Evolutionary conservation across 2,797 vertebrate genomes (phyloP).

Genomic region (Atherinosoma microstoma): DNA sequence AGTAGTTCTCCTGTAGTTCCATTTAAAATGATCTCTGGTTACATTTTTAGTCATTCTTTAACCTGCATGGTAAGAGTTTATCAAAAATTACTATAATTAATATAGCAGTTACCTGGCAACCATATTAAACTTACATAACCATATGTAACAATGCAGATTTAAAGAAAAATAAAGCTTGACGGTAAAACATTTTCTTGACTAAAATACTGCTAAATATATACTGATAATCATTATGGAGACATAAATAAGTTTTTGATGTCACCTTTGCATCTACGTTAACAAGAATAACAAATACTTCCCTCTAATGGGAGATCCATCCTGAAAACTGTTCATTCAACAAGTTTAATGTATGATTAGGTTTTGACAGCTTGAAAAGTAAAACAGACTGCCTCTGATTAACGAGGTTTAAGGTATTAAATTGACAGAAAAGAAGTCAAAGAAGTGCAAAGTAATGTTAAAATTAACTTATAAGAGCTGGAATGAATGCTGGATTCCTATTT

Average conservation of each 20-base stretch:
- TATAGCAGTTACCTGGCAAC: constrained; percentile 55
- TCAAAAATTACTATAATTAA: constrained; percentile 48
- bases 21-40: constrained; percentile 38
- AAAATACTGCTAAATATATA: constrained; percentile 66
- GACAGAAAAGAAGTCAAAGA: constrained; percentile 4
- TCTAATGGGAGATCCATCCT: constrained; percentile 15
- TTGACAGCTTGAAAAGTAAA: constrained; percentile 15
- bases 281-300: constrained; percentile 29
- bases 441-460: constrained; percentile 25
- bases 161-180: constrained; percentile 67
- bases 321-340: constrained; percentile 12
- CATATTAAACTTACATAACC: constrained; percentile 38
- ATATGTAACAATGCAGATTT: constrained; percentile 35
- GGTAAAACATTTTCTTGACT: constrained; percentile 42
- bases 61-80: constrained; percentile 18
- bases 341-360: constrained; percentile 11
- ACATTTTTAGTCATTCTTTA: constrained; percentile 49
- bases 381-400: constrained; percentile 27
- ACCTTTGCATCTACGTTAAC: constrained; percentile 26
- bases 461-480: constrained; percentile 36
- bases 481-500: constrained; percentile 27
- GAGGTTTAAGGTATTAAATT: constrained; percentile 35
- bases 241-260: constrained; percentile 42
- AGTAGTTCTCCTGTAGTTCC: constrained; percentile 38
- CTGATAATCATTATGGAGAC: constrained; percentile 40